Base-by-base conservation (phyloP, 2,888 invertebrate species). In the Caenorhabditis zanzibari region DNA sequence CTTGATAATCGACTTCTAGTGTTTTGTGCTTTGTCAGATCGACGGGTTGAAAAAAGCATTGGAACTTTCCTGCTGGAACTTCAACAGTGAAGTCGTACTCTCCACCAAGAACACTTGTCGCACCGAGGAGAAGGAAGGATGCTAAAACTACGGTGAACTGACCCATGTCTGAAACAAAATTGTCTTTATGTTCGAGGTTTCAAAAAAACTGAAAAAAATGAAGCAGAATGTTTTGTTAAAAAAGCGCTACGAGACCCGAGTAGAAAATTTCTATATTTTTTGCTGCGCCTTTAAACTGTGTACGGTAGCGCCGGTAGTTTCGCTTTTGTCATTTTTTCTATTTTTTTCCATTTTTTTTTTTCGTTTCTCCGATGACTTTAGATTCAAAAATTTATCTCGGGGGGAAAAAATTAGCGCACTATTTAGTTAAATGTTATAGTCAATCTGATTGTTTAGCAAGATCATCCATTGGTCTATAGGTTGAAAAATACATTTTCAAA, bases 1-100 rank as follows among this genome's bases (percentile, higher is more conserved):
- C 95, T 95, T 96, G 96, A 92, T 96, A 96, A 73, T 92, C 91
- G 19, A 92, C 85, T 85, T 92, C 92, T 63, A 92, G 75, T 1
- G 87, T 81, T 41, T 90, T 90, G 84, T 90, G 86, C 49, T 89
- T 90, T 10, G 64, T 49, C n/a, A 87, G 79, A 49, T 85, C 81
- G 16, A 92, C 89, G 1, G 89, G 73, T 63, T 92, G 92, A 82
- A 91, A 92, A 77, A 85, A 92, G 76, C 92, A 92, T 59, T 91
- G 87, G 63, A 90, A 90, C 59, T 90, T 88, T 14, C 90, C 90
- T 0, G 91, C 88, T 7, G 87, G 87, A 24, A 92, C 85, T 74
- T 92, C 91, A 0, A 92, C 87, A 4, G 92, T 92, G 74, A 90
- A 90, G 83, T 90, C 91, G 74, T 79, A 92, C 75, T 92, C 92